These are phyloP conservation scores for Python bivittatus DNA, from an alignment of 2,113 vertebrate species.

Conservation along the genomic window DNA sequence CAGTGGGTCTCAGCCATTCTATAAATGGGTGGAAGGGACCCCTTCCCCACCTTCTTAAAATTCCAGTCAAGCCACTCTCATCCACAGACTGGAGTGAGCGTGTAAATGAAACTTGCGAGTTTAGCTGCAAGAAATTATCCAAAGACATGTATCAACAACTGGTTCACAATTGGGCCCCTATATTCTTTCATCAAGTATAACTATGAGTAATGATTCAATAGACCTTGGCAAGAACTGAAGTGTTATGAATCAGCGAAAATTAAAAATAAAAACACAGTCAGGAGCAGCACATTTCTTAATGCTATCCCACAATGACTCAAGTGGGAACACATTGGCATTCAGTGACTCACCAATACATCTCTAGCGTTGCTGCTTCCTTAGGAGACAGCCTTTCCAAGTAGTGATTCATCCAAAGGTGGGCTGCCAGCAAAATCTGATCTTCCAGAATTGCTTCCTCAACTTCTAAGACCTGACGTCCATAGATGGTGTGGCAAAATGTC, in stretches of 20 bases:
- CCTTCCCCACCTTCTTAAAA: not conserved
- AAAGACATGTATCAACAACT: not conserved
- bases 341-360: not conserved
- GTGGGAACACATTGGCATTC: not conserved
- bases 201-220: not conserved
- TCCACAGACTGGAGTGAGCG: not conserved
- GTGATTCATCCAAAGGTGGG: not conserved
- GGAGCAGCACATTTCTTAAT: not conserved
- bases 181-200: not conserved
- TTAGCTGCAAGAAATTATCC: not conserved
- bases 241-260: not conserved
- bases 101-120: not conserved
- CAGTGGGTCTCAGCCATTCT: not conserved
- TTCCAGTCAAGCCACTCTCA: not conserved
- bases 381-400: not conserved
- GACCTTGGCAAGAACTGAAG: not conserved
- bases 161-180: not conserved
- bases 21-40: not conserved
- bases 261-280: not conserved
- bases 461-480: not conserved
- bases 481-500: not conserved
- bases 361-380: not conserved
- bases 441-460: not conserved
- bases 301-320: constrained; percentile 6
- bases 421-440: constrained; percentile 13